Percentiles rank a stretch among this genome's conserved stretches.
phyloP scores from a whole-genome alignment of 2,888 invertebrate species.

The Elysia crispata region DNA sequence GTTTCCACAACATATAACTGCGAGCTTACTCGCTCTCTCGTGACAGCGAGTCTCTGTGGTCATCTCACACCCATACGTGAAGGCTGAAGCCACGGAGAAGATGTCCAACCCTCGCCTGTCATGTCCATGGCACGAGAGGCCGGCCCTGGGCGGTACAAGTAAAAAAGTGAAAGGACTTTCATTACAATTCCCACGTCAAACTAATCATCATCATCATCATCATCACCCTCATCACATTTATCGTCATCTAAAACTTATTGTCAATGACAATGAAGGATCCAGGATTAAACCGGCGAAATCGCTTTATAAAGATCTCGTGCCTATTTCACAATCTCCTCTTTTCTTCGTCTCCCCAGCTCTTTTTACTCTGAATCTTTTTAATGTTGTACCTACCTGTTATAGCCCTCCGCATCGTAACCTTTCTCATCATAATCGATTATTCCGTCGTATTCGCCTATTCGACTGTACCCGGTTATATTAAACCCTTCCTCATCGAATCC shows the following conservation, averaged over 20 bases:
- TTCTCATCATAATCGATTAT: conserved; percentile 68
- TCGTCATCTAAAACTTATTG: not conserved
- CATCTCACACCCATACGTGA: conserved; percentile 62
- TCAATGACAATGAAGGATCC: not conserved
- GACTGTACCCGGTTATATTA: conserved; percentile 70
- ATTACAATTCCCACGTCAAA: not conserved
- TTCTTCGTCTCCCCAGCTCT: not conserved
- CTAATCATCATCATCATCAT: conserved; percentile 15
- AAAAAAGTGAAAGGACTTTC: not conserved
- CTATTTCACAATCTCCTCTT: no score
- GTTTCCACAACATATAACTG: no score
- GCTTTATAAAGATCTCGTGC: no score
- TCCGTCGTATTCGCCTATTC: conserved; percentile 72
- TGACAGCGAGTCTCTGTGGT: conserved; percentile 68
- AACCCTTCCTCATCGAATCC: conserved; percentile 72
- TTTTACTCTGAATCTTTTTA: no score
- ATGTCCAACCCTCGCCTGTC: conserved; percentile 68
- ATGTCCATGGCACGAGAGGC: conserved; percentile 71
- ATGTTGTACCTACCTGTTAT: conserved; percentile 64
- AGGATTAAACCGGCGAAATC: no score
- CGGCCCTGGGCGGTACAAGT: conserved; percentile 62
- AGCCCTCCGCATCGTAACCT: conserved; percentile 72
- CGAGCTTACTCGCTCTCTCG: conserved; percentile 46
- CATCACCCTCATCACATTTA: not conserved
- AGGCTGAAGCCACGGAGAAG: conserved; percentile 66